A percentile compares a stretch with the other conserved stretches of the same genome.
phyloP scores from a whole-genome alignment of 92 coral and sea anemone species.

The Epizoanthus fatuus region DNA sequence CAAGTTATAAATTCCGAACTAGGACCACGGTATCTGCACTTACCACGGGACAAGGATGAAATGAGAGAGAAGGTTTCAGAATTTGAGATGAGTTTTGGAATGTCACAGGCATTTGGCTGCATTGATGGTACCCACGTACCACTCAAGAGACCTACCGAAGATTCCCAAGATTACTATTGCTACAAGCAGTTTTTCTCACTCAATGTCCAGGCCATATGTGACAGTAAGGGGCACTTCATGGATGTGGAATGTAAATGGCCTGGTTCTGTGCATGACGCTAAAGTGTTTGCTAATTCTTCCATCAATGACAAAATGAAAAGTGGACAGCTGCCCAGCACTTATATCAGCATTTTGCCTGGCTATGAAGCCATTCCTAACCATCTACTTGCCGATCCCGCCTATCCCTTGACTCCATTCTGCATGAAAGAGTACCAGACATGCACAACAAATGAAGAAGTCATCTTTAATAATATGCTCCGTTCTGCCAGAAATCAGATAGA shows the following conservation, averaged over 20 bases:
- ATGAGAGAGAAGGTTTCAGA: conserved; percentile 57
- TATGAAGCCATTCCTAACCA: conserved; percentile 46
- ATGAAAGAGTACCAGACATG: conserved; percentile 50
- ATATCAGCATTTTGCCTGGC: conserved; percentile 39
- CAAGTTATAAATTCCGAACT: conserved; percentile 44
- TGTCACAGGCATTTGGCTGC: conserved; percentile 47
- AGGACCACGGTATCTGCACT: conserved; percentile 48
- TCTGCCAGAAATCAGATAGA: conserved; percentile 35
- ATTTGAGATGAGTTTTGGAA: conserved; percentile 53
- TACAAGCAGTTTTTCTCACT: conserved; percentile 52
- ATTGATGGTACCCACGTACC: conserved; percentile 55
- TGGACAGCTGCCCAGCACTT: conserved; percentile 47
- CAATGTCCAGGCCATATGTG: conserved; percentile 50
- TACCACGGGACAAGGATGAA: conserved; percentile 60
- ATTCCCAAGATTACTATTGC: conserved; percentile 50
- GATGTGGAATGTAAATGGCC: conserved; percentile 62
- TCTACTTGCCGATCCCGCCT: conserved; percentile 31
- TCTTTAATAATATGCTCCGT: conserved; percentile 23
- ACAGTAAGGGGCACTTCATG: conserved; percentile 45
- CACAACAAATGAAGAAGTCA: conserved; percentile 48
- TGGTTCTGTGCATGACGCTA: conserved; percentile 58
- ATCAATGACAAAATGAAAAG: conserved; percentile 40
- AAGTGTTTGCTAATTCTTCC: conserved; percentile 49
- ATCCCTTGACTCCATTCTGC: conserved; percentile 44
- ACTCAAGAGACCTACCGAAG: conserved; percentile 20